Conservation (phyloP, 1,140 invertebrate species). For the Lasioglossum baleicum region DNA sequence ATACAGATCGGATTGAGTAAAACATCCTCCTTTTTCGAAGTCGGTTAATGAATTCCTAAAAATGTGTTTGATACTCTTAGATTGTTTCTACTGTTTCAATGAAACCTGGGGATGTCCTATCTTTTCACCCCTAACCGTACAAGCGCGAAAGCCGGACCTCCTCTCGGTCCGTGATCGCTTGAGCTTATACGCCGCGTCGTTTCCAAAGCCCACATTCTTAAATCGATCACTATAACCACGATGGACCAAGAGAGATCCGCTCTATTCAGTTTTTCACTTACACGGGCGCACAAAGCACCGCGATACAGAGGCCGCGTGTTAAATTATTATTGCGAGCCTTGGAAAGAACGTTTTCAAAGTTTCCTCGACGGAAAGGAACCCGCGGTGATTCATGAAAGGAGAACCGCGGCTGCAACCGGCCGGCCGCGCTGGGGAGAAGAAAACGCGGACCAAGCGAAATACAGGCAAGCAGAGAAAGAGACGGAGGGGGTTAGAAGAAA, state of each 20-base stretch:
- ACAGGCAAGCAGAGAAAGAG: too few relatives aligned
- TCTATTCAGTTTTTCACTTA: not conserved
- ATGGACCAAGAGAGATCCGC: not conserved
- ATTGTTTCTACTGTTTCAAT: too few relatives aligned
- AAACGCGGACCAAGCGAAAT: not conserved
- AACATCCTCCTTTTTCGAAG: too few relatives aligned
- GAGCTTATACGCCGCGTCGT: too few relatives aligned
- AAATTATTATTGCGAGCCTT: not conserved
- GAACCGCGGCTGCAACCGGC: not conserved
- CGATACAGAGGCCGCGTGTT: not conserved
- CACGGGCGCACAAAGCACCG: not conserved
- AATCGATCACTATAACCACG: not conserved
- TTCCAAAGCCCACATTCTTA: not conserved
- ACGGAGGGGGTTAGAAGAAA: too few relatives aligned
- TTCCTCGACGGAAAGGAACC: not conserved
- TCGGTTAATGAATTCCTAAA: too few relatives aligned
- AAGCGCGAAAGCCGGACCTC: too few relatives aligned
- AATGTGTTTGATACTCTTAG: too few relatives aligned
- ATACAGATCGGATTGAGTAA: too few relatives aligned
- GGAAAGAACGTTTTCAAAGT: not conserved
- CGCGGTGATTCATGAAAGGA: conserved; percentile 6
- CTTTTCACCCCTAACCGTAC: too few relatives aligned
- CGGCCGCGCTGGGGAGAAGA: not conserved
- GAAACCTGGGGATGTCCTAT: too few relatives aligned
- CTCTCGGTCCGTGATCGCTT: too few relatives aligned